Evolutionary conservation across 1,140 invertebrate species (phyloP), one percentile per base, ranked within the genome.

Genomic region (Catajapyx aquilonaris): DNA sequence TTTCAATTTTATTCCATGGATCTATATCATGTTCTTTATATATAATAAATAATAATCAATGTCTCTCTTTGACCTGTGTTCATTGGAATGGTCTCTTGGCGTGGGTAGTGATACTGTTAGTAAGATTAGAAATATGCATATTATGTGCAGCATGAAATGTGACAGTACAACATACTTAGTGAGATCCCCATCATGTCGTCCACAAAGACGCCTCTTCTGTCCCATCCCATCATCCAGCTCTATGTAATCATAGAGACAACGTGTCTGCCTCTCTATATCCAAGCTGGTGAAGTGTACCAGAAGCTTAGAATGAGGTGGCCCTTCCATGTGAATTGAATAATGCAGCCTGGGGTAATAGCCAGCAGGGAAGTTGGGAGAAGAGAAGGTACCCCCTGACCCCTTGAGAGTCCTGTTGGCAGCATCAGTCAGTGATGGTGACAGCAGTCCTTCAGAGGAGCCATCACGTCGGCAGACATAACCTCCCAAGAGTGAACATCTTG

Each of bases 211-310:
- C 1, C 38, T 45, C 15, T 45, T 40, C 22, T 47, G 47, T 13
- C 39, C 35, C 22, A 44, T 44, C 11, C 38, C 25, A 16, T 35
- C 30, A 37, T 48, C 50, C 21, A 69, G 55, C 48, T 69, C 64
- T 17, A 81, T 56, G 52, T 64, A 79, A 54, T 83, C 79, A 50
- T 81, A 83, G 0, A 81, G 59, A 47, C 77, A 83, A 40, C 80
- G 65, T 16, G 65, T 56, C 53, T 83, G 77, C 38, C 60, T 61
- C 50, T 83, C 79, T 5, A 81, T 46, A 44, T 80, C 75, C 5
- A 83, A 55, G 25, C 61, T 57, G 9, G 64, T 50, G 46, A 80
- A 76, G 40, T 67, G 64, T 34, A 79, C 52, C 0, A 78, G 64
- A 0, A 79, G 60, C 13, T 73, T 52, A 1, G 68, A 68, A 34